Percentiles rank a stretch among this genome's conserved stretches.
These are phyloP conservation scores for Cichladusa arquata DNA, from an alignment of 2,113 vertebrate species.

Conservation along the genomic window DNA sequence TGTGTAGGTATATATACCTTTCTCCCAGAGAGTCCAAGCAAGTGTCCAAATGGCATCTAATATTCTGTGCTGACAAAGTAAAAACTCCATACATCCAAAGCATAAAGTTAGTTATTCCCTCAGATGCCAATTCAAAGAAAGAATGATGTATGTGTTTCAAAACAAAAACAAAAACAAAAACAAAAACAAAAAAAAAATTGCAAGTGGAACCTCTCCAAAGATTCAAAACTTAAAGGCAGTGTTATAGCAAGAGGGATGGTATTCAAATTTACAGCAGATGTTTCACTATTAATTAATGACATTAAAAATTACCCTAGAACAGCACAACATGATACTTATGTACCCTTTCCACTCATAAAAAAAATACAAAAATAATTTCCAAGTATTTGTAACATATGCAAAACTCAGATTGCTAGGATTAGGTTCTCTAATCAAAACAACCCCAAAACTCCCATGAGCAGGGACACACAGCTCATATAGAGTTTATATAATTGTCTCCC, in stretches of 20 bases:
- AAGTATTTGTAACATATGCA: background rate
- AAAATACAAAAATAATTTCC: background rate
- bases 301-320: background rate
- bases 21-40: background rate
- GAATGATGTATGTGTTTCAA: background rate
- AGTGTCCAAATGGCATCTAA: background rate
- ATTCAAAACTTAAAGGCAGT: background rate
- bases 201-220: background rate
- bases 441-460: background rate
- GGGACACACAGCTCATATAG: background rate
- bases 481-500: background rate
- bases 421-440: background rate
- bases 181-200: background rate
- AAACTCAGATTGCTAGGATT: background rate
- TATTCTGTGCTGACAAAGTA: background rate
- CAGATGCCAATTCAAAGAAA: background rate
- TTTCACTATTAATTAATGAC: constrained; percentile 4
- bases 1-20: background rate
- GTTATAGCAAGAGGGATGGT: background rate
- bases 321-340: background rate
- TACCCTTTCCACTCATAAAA: background rate
- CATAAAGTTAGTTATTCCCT: background rate
- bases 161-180: too few relatives aligned
- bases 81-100: background rate
- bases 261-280: background rate